Base-by-base conservation (phyloP, 2,888 invertebrate species). In the Pyrocoelia pectoralis region DNA sequence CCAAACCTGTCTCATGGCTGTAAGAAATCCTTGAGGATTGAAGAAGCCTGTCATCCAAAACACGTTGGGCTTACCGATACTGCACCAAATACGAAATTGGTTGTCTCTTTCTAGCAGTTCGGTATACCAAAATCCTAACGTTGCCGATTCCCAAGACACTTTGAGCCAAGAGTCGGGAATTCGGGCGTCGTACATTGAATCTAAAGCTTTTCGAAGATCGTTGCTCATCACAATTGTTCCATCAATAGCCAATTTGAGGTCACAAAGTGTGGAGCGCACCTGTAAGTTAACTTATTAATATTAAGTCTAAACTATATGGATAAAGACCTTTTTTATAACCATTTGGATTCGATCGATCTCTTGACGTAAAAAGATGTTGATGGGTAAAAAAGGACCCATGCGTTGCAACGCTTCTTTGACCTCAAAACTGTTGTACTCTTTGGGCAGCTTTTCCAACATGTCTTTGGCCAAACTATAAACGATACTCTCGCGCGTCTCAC, bases 11-110 rank as follows among this genome's bases (percentile, higher is more conserved):
- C 97, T 86, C 97, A 98, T 98, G 13, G 97, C 98, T 1, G 98
- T 98, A 56, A 98, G 84, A 82, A 98, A 98, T 66, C 97, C 96
- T 82, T 95, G 95, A 0, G 97, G 97, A 83, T 98, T 98, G 82
- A 98, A 98, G 82, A 98, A 97, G 43, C 97, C 98, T 0, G 97
- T 97, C 95, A 98, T 97, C 98, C 98, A 98, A 83, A 97, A 98
- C 0, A 92, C 89, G 73, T 84, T 85, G 0, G 97, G 97, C 66
- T 93, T 86, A 46, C 95, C 96, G 60, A 88, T 88, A 49, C 85
- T 85, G 71, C 92, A 87, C 97, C 97, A 97, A 19, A 86, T 86
- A 64, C 92, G 85, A 79, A 97, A 97, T 80, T 97, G 97, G 50
- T 86, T 85, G 78, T 97, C 95, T 61, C 97, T 86, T 80, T 98